phyloP scores from a whole-genome alignment of 2,797 vertebrate species.

The Craterocephalus amniculus region DNA sequence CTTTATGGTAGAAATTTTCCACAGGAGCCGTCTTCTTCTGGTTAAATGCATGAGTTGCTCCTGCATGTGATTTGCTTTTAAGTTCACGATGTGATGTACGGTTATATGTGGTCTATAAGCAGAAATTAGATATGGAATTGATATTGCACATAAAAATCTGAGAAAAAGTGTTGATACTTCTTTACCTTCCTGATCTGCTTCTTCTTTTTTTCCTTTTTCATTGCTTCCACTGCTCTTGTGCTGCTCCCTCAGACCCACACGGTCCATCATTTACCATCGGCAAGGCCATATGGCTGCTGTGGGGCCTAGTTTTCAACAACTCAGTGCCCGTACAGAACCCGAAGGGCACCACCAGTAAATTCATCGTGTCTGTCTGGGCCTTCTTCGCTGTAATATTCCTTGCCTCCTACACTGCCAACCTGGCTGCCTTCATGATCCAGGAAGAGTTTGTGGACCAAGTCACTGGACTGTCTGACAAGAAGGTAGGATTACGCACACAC shows the following conservation, averaged over 20 bases:
- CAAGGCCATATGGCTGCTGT: constrained; percentile 97
- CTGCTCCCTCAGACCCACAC: constrained; percentile 87
- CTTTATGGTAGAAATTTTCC: no score
- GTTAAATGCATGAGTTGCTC: not conserved
- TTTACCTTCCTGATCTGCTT: not conserved
- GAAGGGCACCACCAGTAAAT: constrained; percentile 97
- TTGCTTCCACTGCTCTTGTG: constrained; percentile 6
- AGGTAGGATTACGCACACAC: constrained; percentile 81
- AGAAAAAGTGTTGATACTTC: not conserved
- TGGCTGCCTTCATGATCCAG: constrained; percentile 99
- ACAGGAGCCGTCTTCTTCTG: not conserved
- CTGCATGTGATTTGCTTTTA: not conserved
- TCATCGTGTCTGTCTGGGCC: constrained; percentile 98
- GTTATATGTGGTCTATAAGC: not conserved
- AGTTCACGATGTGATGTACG: not conserved
- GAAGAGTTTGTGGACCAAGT: constrained; percentile 99
- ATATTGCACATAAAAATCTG: constrained; percentile 8
- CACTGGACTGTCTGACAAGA: constrained; percentile 97
- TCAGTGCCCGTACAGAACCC: constrained; percentile 98
- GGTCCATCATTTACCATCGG: constrained; percentile 98
- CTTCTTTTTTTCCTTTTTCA: not conserved
- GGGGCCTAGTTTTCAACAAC: constrained; percentile 99
- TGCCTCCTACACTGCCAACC: constrained; percentile 97
- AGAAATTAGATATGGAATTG: not conserved
- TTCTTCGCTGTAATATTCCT: constrained; percentile 99